Evolutionary conservation across 1,140 invertebrate genomes (phyloP).

Genomic region (Macrostomum lignano): DNA sequence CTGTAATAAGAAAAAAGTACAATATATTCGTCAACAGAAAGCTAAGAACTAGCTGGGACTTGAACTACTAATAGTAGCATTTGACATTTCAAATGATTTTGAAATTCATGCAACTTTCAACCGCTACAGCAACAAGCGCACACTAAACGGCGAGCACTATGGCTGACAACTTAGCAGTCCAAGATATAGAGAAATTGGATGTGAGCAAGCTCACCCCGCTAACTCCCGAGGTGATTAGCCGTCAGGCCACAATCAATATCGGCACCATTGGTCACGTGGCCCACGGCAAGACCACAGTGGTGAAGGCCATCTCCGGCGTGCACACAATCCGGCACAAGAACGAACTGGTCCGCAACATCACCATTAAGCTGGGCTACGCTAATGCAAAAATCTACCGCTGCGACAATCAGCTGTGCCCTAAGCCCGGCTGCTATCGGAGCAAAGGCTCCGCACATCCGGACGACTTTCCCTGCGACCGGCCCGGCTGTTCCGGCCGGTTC

Average conservation of each 20-base stretch:
- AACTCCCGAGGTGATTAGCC: constrained; percentile 82
- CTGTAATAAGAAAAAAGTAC: too few species aligned
- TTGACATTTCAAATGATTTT: too few species aligned
- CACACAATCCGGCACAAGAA: constrained; percentile 97
- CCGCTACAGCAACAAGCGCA: too few species aligned
- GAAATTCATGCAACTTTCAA: too few species aligned
- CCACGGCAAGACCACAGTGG: constrained; percentile 94
- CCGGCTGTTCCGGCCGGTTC: constrained; percentile 43
- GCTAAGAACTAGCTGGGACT: too few species aligned
- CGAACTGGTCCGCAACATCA: constrained; percentile 93
- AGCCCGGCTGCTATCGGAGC: constrained; percentile 78
- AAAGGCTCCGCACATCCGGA: constrained; percentile 66
- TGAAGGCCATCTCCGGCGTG: constrained; percentile 96
- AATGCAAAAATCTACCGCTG: constrained; percentile 73
- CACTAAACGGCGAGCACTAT: too few species aligned
- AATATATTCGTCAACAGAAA: too few species aligned
- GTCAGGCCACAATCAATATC: constrained; percentile 96
- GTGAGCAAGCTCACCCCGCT: constrained; percentile 53
- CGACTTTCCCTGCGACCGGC: constrained; percentile 61
- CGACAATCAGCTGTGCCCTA: constrained; percentile 67
- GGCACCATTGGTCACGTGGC: constrained; percentile 99
- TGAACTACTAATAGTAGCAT: too few species aligned
- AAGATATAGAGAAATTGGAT: too few species aligned
- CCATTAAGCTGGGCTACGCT: constrained; percentile 76
- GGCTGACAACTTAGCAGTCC: too few species aligned